These are phyloP conservation scores for Catharus ustulatus DNA, from an alignment of 2,797 vertebrate genomes.

Conservation along the genomic window DNA sequence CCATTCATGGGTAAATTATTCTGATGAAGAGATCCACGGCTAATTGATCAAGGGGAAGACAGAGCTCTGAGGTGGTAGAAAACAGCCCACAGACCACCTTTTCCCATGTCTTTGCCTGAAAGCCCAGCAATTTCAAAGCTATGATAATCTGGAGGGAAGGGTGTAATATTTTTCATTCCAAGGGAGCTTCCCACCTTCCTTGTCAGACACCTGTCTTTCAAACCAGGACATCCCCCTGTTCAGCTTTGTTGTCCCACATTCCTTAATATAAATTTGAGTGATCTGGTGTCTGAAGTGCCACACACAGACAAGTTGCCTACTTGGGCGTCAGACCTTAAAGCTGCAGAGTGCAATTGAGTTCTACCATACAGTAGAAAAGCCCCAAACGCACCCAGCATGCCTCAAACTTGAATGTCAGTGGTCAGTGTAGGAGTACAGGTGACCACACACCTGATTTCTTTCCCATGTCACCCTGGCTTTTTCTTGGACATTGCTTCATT, in stretches of 20 bases:
- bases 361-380: neutral
- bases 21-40: neutral
- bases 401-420: neutral
- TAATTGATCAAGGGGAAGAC: neutral
- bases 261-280: neutral
- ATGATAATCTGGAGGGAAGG: neutral
- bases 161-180: neutral
- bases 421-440: neutral
- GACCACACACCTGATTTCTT: neutral
- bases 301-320: neutral
- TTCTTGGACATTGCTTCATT: neutral
- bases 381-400: neutral
- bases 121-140: neutral
- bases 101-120: too few relatives aligned
- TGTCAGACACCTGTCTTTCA: neutral
- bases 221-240: neutral
- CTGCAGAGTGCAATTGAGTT: neutral
- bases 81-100: neutral
- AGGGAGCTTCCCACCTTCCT: neutral
- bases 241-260: neutral
- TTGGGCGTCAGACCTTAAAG: neutral
- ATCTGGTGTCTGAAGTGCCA: neutral
- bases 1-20: rapidly evolving
- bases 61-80: neutral
- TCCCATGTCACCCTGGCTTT: neutral